These are phyloP conservation scores for Paracentrotus lividus DNA, from an alignment of 53 echinoderm and acorn worm genomes.

Conservation along the genomic window DNA sequence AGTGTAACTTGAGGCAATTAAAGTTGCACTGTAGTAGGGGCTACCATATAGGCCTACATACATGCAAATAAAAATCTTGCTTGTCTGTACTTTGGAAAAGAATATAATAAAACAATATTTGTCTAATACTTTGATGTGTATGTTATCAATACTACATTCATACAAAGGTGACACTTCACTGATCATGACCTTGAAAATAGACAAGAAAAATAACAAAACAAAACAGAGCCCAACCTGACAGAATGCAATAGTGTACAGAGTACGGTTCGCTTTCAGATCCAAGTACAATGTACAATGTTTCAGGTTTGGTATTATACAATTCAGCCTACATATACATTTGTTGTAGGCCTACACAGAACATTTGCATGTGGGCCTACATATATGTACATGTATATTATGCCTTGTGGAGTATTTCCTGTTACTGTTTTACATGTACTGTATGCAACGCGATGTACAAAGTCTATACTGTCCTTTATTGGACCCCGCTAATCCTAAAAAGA, in stretches of 20 bases:
- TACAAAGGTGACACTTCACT: background rate
- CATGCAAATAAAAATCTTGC: background rate
- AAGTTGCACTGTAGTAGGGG: no score
- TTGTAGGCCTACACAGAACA: background rate
- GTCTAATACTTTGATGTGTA: background rate
- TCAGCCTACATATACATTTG: background rate
- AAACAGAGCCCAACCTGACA: no score
- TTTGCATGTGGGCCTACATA: background rate
- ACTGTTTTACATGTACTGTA: background rate
- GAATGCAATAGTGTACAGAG: conserved; percentile 23
- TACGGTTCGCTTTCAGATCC: no score
- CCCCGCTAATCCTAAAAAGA: background rate
- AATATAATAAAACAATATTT: background rate
- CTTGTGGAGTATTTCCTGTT: conserved; percentile 3
- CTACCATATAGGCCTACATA: background rate
- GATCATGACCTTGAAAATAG: background rate
- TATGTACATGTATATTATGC: background rate
- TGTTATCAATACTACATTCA: background rate
- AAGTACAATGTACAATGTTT: no score
- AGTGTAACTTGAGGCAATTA: no score
- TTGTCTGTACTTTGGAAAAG: background rate
- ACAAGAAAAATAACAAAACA: background rate
- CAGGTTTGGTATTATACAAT: no score
- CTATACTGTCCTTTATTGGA: background rate
- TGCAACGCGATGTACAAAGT: background rate